Evolutionary conservation across 2,888 invertebrate species (phyloP).

Genomic region (Petrolisthes manimaculis): DNA sequence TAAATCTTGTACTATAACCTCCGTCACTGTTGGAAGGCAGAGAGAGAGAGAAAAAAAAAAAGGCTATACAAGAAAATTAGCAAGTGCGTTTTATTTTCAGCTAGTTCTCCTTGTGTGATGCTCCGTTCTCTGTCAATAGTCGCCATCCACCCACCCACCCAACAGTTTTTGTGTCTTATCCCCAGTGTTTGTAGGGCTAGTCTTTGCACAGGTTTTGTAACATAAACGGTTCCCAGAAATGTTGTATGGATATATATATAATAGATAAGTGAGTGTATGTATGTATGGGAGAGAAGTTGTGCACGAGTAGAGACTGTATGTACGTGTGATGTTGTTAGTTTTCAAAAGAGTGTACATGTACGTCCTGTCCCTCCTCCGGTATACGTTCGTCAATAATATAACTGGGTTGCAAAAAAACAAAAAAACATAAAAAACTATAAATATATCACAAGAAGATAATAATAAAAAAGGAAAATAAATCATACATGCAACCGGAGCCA

Average conservation of each 20-base stretch:
- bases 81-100: neutral
- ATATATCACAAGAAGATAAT: too few relatives aligned
- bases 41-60: neutral
- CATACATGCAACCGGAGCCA: too few relatives aligned
- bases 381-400: neutral
- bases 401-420: neutral
- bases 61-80: neutral
- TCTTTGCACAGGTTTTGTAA: neutral
- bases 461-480: too few relatives aligned
- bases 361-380: neutral
- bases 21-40: neutral
- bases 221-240: neutral
- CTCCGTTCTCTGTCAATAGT: neutral
- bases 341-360: neutral
- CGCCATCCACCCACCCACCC: neutral
- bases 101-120: neutral
- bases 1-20: neutral
- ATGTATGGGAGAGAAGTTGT: neutral
- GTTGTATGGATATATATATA: constrained; percentile 1
- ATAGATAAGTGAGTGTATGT: neutral
- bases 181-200: neutral
- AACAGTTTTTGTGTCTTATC: neutral
- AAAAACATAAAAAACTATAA: too few relatives aligned
- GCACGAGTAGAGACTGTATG: constrained; percentile 1
- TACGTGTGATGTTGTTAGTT: neutral